Base-by-base conservation (phyloP, 2,113 vertebrate genomes). In the Dicaeum eximium region DNA sequence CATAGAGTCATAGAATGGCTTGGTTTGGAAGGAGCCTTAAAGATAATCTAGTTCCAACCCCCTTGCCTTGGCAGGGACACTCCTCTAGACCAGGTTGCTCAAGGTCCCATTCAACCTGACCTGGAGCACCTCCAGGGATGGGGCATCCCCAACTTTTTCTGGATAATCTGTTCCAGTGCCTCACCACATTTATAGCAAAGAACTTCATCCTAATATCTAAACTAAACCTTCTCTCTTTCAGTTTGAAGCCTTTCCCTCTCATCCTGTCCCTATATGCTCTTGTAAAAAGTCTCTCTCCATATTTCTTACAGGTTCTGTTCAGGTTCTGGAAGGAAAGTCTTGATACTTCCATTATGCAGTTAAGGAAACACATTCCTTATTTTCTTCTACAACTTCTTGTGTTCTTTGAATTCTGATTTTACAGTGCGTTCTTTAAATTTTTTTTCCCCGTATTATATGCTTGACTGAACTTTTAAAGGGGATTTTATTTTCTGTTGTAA, bases 391-490 rank as follows among this genome's bases (percentile, higher is more conserved):
- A 74, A 18, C 21, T 14, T 5, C 27, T 67, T 85, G 31, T 24
- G 11, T 28, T 79, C 40, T 74, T 47, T 35, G 42, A 71, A 58
- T 51, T 93, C 71, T 71, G 25, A 66, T 75, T 91, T 91, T 60
- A 65, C 20, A 56, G 23, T 4, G 3, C 0, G 0, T 81, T 66
- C 7, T 72, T 85, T n/a, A 42, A 16, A 2, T 9, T 15, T 2
- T 15, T 22, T 33, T 69, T 67, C 60, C 33, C 24, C 23, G 6
- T 51, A 28, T 24, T 40, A 38, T 7, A 23, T 56, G 6, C 11
- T 51, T 67, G 6, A 3, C 42, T 56, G 44, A 71, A 37, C 18
- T 78, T 15, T 50, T 79, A 9, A 67, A 67, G 58, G 40, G 33
- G 19, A 77, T 53, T 67, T 67, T 81, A 38, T 50, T 50, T 94